Evolutionary conservation across 2,113 vertebrate species (phyloP).

Genomic region (Anolis carolinensis): DNA sequence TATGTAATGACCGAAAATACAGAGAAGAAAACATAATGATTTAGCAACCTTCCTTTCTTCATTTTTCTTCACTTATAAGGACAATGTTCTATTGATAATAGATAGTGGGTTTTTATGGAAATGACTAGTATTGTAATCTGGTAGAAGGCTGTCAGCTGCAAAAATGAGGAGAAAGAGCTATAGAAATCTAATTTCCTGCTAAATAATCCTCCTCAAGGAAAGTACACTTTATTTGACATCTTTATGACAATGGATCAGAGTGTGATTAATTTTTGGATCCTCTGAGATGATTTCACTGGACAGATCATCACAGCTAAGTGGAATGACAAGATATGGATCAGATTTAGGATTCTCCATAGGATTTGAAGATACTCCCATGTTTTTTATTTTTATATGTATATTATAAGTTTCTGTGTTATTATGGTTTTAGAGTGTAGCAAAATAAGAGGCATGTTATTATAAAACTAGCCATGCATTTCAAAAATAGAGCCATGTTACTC

Average conservation of each 20-base stretch:
- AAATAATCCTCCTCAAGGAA: slow-evolving; percentile 44
- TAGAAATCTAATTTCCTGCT: slow-evolving; percentile 36
- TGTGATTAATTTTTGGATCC: slow-evolving; percentile 18
- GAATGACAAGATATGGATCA: neutral
- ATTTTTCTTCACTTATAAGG: slow-evolving; percentile 26
- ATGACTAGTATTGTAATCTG: slow-evolving; percentile 25
- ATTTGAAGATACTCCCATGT: neutral
- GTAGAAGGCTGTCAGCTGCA: slow-evolving; percentile 35
- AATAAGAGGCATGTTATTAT: neutral
- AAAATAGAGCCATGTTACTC: neutral
- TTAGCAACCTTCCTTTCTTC: slow-evolving; percentile 30
- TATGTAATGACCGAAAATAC: slow-evolving; percentile 1
- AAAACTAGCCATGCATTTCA: neutral
- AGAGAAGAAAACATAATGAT: slow-evolving; percentile 20
- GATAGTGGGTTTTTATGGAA: slow-evolving; percentile 3
- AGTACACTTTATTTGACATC: slow-evolving; percentile 41
- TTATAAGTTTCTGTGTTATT: too few relatives aligned
- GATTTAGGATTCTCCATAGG: neutral
- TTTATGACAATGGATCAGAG: neutral
- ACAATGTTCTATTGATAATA: slow-evolving; percentile 29
- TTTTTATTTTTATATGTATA: neutral
- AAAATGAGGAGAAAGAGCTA: slow-evolving; percentile 30
- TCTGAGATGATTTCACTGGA: slow-evolving; percentile 1
- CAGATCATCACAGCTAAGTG: neutral
- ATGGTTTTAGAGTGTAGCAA: neutral